These are phyloP conservation scores for Hepsetus odoe DNA, from an alignment of 2,113 vertebrate genomes.

Conservation along the genomic window DNA sequence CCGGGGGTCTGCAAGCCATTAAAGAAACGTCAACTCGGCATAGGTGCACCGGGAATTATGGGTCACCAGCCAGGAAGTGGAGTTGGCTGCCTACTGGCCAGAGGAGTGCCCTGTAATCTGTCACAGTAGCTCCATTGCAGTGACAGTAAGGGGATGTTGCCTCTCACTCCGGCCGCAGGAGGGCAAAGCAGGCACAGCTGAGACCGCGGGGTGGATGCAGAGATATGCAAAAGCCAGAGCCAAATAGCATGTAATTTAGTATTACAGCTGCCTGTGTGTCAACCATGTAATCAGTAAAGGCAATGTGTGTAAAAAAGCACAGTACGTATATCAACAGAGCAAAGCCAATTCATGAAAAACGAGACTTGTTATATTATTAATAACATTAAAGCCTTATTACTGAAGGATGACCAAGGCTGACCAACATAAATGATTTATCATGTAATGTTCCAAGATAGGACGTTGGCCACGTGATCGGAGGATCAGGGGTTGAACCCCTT, in stretches of 20 bases:
- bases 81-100: slow-evolving; percentile 72
- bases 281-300: too few relatives aligned
- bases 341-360: too few relatives aligned
- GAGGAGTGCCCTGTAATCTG: slow-evolving; percentile 74
- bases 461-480: too few relatives aligned
- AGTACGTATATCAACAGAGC: too few relatives aligned
- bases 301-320: not conserved
- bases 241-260: not conserved
- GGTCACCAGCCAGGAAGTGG: slow-evolving; percentile 74
- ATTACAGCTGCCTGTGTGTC: not conserved
- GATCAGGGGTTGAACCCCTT: too few relatives aligned
- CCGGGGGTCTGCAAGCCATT: slow-evolving; percentile 77
- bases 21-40: slow-evolving; percentile 78
- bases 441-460: too few relatives aligned
- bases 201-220: not conserved
- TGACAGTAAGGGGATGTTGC: slow-evolving; percentile 76
- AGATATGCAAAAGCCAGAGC: not conserved
- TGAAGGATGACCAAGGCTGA: too few relatives aligned
- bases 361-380: too few relatives aligned
- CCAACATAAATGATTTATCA: too few relatives aligned
- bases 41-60: slow-evolving; percentile 79
- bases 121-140: slow-evolving; percentile 75
- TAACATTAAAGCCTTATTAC: too few relatives aligned
- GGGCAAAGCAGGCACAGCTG: slow-evolving; percentile 42
- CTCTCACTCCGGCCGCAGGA: slow-evolving; percentile 59